These are phyloP conservation scores for Calosoma granatense DNA, from an alignment of 1,140 invertebrate species.

Conservation along the genomic window DNA sequence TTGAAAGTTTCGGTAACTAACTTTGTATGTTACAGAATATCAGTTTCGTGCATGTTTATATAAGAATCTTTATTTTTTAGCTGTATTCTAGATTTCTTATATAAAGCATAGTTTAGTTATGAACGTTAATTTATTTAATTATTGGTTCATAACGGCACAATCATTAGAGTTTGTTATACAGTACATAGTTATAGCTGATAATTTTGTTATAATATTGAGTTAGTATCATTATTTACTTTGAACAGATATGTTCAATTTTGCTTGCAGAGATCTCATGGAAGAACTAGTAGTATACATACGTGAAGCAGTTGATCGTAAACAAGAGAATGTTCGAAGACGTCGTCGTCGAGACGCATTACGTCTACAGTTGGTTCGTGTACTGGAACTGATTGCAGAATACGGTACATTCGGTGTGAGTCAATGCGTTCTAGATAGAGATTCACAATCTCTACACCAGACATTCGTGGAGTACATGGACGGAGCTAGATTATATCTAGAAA, in stretches of 20 bases:
- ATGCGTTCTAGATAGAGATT: conserved; percentile 73
- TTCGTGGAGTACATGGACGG: conserved; percentile 95
- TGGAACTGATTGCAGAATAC: conserved; percentile 86
- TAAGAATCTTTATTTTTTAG: too few relatives aligned
- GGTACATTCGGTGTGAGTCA: conserved; percentile 81
- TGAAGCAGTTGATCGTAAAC: conserved; percentile 95
- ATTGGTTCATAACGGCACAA: neutral
- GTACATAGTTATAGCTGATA: too few relatives aligned
- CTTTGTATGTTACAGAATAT: too few relatives aligned
- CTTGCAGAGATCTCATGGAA: conserved; percentile 84
- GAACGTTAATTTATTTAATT: too few relatives aligned
- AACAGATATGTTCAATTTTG: conserved; percentile 14
- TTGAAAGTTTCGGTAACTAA: too few relatives aligned
- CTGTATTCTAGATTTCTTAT: too few relatives aligned
- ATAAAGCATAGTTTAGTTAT: too few relatives aligned
- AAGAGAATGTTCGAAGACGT: conserved; percentile 88
- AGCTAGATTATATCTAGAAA: conserved; percentile 80
- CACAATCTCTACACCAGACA: conserved; percentile 70
- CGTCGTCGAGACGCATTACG: conserved; percentile 85
- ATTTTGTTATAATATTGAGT: too few relatives aligned
- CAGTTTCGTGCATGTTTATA: too few relatives aligned
- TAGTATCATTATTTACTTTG: too few relatives aligned
- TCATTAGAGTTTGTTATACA: neutral
- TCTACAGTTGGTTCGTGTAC: conserved; percentile 78
- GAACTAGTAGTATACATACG: conserved; percentile 84